Evolutionary conservation across 2,797 vertebrate species (phyloP), one percentile per base, ranked within the genome.

Genomic region (Premnoplex brunnescens): DNA sequence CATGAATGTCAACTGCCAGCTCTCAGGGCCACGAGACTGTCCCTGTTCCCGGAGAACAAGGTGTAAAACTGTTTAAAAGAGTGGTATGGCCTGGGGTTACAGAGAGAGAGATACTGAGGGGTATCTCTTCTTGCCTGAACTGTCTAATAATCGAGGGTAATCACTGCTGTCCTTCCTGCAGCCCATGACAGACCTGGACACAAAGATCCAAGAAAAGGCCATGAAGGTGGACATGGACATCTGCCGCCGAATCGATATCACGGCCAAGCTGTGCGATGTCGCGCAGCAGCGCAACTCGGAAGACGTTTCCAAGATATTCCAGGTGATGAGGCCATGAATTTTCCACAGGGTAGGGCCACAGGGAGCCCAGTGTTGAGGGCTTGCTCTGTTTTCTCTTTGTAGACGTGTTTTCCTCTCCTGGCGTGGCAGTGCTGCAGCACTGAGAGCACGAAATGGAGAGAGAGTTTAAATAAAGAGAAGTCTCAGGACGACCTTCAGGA

Each of bases 191-290:
- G 99, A 99, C 97, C 98, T 99, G 98, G 99, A 99, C 98, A 97
- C 98, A 91, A 98, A 99, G 98, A 99, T 99, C 96, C 99, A 99
- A 98, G 99, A 99, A 98, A 99, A 99, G 97, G 99, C 99, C 97
- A 98, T 99, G 98, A 98, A 98, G 90, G 99, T 99, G 96, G 99
- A 99, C 98, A 99, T 99, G 99, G 99, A 99, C 98, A 99, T 99
- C 98, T 99, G 99, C 97, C 98, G 99, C 66, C 98, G 99, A 63
- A 99, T 99, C 92, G 99, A 99, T 98, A 99, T 99, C 98, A 99
- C 99, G 26, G 99, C 99, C 94, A 99, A 99, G 98, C 98, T 99
- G 98, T 99, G 99, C 34, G 99, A 99, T 88, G 99, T 99, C 76
- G 99, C 99, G 28, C 99, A 99, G 98, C 99, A 99, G 98, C 98